phyloP scores from a whole-genome alignment of 2,888 invertebrate genomes.

The Urechis unicinctus region DNA sequence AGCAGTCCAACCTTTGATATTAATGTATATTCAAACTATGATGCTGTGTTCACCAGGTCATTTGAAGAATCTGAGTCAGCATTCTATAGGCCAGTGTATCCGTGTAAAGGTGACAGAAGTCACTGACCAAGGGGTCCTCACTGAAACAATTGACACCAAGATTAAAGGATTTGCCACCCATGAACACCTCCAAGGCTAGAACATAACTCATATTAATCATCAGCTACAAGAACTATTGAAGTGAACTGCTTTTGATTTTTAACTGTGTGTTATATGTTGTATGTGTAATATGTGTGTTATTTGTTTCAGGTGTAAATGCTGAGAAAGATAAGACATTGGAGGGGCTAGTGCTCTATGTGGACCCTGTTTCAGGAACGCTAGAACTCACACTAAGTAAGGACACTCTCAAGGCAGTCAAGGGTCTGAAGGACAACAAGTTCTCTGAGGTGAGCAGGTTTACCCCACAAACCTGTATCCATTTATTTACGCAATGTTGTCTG shows the following conservation, averaged over 20 bases:
- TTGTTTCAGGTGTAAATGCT: too few relatives aligned
- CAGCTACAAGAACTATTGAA: too few relatives aligned
- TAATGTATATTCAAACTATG: too few relatives aligned
- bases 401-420: conserved; percentile 21
- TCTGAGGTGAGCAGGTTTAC: conserved; percentile 9
- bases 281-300: too few relatives aligned
- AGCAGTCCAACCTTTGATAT: too few relatives aligned
- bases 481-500: neutral
- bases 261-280: too few relatives aligned
- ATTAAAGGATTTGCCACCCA: conserved; percentile 24
- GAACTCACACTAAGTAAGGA: conserved; percentile 24
- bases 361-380: conserved; percentile 23
- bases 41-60: too few relatives aligned
- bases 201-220: too few relatives aligned
- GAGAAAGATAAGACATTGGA: too few relatives aligned
- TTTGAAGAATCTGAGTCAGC: neutral
- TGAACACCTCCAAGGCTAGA: conserved; percentile 24
- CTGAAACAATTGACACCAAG: conserved; percentile 23
- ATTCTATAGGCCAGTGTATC: conserved; percentile 14
- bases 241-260: too few relatives aligned
- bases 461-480: neutral
- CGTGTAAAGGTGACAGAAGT: conserved; percentile 23
- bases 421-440: conserved; percentile 17
- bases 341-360: conserved; percentile 28
- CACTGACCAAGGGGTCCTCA: conserved; percentile 24